A percentile compares a stretch with the other conserved stretches of the same genome.
Evolutionary conservation across 2,888 invertebrate species (phyloP).

Genomic region (Volucella inflata): DNA sequence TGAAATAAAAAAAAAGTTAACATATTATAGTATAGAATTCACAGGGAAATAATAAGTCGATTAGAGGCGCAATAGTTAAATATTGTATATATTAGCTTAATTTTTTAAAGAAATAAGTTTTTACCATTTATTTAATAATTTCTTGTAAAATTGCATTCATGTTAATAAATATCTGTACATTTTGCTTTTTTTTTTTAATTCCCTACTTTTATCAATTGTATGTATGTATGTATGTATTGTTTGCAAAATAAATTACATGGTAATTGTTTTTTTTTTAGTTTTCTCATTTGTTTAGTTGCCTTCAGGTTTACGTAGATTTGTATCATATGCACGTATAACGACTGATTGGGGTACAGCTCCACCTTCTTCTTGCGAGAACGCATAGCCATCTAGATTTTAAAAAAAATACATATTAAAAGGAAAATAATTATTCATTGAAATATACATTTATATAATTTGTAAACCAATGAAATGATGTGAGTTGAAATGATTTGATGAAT

Average conservation of each 20-base stretch:
- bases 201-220: conserved; percentile 37
- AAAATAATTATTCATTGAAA: conserved; percentile 5
- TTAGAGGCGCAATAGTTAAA: conserved; percentile 33
- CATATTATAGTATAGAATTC: conserved; percentile 11
- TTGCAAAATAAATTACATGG: neutral
- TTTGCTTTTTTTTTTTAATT: conserved; percentile 38
- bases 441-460: neutral
- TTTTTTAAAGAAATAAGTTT: conserved; percentile 20
- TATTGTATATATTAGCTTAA: conserved; percentile 46
- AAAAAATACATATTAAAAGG: conserved; percentile 4
- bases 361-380: conserved; percentile 99
- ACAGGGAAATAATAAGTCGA: conserved; percentile 43
- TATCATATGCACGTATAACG: conserved; percentile 98
- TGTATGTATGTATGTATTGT: conserved; percentile 16
- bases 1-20: conserved; percentile 3
- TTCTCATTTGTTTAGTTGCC: conserved; percentile 83
- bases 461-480: conserved; percentile 24
- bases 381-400: conserved; percentile 94
- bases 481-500: neutral
- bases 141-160: conserved; percentile 51
- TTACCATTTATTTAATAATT: conserved; percentile 1
- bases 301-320: conserved; percentile 92
- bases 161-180: conserved; percentile 42
- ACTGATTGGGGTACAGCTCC: conserved; percentile 97
- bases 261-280: conserved; percentile 10